phyloP scores from a whole-genome alignment of 1,140 invertebrate species.

The Drosophila ananassae region DNA sequence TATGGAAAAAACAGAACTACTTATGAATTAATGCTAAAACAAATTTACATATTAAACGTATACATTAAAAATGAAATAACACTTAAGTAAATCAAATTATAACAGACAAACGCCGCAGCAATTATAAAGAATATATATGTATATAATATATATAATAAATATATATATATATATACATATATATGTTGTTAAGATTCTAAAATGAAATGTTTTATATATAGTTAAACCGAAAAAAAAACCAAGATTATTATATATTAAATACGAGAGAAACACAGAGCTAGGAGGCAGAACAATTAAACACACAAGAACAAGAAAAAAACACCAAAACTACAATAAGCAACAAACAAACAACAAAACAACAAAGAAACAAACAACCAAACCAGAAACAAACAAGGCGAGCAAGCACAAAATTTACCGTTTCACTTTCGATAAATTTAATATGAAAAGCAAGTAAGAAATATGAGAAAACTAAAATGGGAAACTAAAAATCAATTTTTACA shows the following conservation, averaged over 20 bases:
- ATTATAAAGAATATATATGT: constrained; percentile 55
- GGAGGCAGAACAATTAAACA: constrained; percentile 40
- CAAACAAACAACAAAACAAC: constrained; percentile 27
- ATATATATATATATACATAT: constrained; percentile 45
- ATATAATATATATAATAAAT: constrained; percentile 41
- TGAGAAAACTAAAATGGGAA: not conserved
- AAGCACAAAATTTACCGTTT: constrained; percentile 50
- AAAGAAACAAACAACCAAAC: constrained; percentile 27
- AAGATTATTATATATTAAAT: constrained; percentile 79
- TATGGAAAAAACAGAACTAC: constrained; percentile 54
- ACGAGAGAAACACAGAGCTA: constrained; percentile 51
- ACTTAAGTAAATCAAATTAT: constrained; percentile 54
- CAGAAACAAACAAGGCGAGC: constrained; percentile 40
- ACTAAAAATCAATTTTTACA: constrained; percentile 48
- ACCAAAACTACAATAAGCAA: constrained; percentile 43
- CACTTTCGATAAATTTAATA: constrained; percentile 54
- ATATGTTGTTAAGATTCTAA: constrained; percentile 84
- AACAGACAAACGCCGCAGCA: constrained; percentile 59
- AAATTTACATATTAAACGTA: constrained; percentile 62
- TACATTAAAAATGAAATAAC: constrained; percentile 40
- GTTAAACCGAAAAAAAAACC: constrained; percentile 65
- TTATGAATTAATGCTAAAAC: constrained; percentile 70
- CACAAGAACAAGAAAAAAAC: constrained; percentile 37
- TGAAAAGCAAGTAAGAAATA: not conserved
- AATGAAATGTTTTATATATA: constrained; percentile 84